Evolutionary conservation across 2,888 invertebrate species (phyloP).

Genomic region (Noctua janthina): DNA sequence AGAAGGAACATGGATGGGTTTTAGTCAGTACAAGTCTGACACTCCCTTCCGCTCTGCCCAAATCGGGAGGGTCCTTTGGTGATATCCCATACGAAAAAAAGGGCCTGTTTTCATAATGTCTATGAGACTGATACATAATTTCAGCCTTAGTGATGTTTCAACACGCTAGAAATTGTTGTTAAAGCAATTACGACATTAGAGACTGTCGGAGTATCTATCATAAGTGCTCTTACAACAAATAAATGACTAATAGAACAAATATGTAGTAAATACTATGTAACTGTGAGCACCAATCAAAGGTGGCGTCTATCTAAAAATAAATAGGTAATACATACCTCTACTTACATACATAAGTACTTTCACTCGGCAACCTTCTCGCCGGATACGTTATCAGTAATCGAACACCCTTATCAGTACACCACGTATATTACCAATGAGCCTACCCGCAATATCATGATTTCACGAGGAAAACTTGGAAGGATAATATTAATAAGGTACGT

Average conservation of each 20-base stretch:
- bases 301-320: conserved; percentile 16
- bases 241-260: background rate
- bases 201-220: background rate
- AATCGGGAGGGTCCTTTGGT: too few relatives aligned
- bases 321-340: background rate
- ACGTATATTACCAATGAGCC: conserved; percentile 14
- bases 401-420: conserved; percentile 32
- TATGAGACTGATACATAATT: too few relatives aligned
- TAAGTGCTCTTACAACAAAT: background rate
- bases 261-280: background rate
- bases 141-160: too few relatives aligned
- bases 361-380: conserved; percentile 7
- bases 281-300: background rate
- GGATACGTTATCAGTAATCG: conserved; percentile 49
- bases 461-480: conserved; percentile 6
- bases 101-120: too few relatives aligned
- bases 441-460: background rate
- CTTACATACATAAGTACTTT: conserved; percentile 26
- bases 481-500: background rate
- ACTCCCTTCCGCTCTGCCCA: too few relatives aligned
- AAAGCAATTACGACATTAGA: background rate
- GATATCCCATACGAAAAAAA: too few relatives aligned
- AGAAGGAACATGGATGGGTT: too few relatives aligned
- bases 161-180: background rate
- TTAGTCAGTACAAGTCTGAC: too few relatives aligned